Base-by-base conservation (phyloP, 2,797 vertebrate species). In the Mionectes olivaceus region DNA sequence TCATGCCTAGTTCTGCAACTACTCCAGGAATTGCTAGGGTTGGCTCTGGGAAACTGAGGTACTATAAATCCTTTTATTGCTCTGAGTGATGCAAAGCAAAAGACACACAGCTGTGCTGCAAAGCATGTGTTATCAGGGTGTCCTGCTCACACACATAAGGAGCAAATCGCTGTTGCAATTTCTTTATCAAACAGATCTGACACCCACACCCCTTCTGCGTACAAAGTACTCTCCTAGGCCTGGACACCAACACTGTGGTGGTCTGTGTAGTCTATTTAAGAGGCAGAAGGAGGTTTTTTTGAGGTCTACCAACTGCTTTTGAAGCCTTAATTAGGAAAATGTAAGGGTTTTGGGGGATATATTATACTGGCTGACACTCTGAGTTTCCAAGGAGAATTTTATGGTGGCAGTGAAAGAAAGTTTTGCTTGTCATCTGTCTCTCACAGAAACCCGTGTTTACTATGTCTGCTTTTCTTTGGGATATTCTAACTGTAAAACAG, bases 341-440 rank as follows among this genome's bases (percentile, higher is more conserved):
- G 9, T 32, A 76, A 24, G 27, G 25, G 18, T 33, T 84, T 64
- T 39, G 4, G 23, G 11, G 32, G 25, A 11, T 52, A 61, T 63
- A 15, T 59, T 57, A 28, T 57, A 32, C 18, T 60, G 14, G 39
- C 43, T 70, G 28, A 67, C 68, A 67, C 3, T 12, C 12, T 76
- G 46, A 39, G 9, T 64, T 83, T 78, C 33, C 56, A 44, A 74
- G 53, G 24, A 71, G 17, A 32, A 75, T 80, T 50, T 90, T 71
- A 47, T 32, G 5, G n/a, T 33, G 55, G 43, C 24, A 49, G 39
- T 57, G 19, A 13, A 78, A 73, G 63, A 32, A 81, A 79, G 30
- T 47, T 69, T 60, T 41, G 30, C 5, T 9, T 94, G 90, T 93
- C 9, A 44, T 69, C 67, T 95, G 22, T 92, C 93, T 94, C 74